Conservation (phyloP, 1,140 invertebrate species). For the Sarcophaga peregrina region DNA sequence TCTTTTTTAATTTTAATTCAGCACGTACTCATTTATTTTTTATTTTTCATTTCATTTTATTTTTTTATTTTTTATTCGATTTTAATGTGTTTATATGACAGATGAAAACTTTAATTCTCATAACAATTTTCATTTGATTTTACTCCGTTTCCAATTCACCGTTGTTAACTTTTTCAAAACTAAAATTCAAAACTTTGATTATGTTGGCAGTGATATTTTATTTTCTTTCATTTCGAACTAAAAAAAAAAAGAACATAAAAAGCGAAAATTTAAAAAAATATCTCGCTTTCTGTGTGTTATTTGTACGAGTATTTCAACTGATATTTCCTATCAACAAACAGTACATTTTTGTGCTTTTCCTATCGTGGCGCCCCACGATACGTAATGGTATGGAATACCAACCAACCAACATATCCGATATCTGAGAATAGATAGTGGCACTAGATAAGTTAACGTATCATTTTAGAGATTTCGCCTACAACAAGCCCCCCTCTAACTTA, state of each 20-base stretch:
- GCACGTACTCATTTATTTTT: neutral
- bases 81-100: neutral
- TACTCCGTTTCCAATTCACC: neutral
- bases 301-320: conserved; percentile 49
- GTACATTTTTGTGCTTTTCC: conserved; percentile 54
- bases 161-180: conserved; percentile 17
- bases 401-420: conserved; percentile 63
- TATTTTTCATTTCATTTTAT: too few species aligned
- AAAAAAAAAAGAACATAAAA: neutral
- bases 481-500: conserved; percentile 50
- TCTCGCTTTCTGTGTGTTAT: conserved; percentile 36
- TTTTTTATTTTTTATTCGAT: neutral
- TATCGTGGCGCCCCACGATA: conserved; percentile 51
- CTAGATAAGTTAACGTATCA: conserved; percentile 68
- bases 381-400: conserved; percentile 29
- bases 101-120: too few species aligned
- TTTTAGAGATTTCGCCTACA: conserved; percentile 63
- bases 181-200: conserved; percentile 39
- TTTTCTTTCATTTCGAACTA: conserved; percentile 32
- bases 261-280: conserved; percentile 33
- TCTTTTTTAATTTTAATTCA: neutral
- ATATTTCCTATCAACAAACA: conserved; percentile 62
- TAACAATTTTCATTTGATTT: neutral
- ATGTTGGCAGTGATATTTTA: conserved; percentile 45
- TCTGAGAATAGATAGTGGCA: conserved; percentile 67